These are phyloP conservation scores for Harmothoe impar DNA, from an alignment of 2,888 invertebrate species.

Conservation along the genomic window DNA sequence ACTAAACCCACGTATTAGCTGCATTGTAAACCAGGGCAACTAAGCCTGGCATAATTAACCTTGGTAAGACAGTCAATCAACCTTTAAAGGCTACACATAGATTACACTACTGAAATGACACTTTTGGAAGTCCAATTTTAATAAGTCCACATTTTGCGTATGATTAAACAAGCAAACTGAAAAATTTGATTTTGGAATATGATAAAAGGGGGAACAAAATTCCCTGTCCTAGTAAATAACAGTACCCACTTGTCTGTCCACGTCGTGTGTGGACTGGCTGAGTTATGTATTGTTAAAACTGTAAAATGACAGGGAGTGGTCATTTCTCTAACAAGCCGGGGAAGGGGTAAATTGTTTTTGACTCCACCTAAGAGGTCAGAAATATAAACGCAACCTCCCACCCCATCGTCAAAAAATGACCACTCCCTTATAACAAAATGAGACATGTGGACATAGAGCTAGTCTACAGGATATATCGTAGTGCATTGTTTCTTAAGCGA, in stretches of 20 bases:
- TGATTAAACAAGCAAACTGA: neutral
- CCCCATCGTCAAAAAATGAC: too few species aligned
- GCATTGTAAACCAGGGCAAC: conserved; percentile 17
- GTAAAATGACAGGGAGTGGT: too few species aligned
- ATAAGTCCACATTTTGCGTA: conserved; percentile 33
- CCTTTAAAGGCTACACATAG: neutral
- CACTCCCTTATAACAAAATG: too few species aligned
- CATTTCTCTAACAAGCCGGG: too few species aligned
- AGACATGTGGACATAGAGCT: neutral
- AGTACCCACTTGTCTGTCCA: too few species aligned
- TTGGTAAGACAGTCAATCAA: neutral
- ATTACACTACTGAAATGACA: neutral
- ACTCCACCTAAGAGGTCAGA: too few species aligned
- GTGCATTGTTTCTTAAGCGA: neutral
- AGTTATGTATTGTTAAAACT: too few species aligned
- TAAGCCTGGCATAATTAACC: neutral
- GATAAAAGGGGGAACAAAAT: too few species aligned
- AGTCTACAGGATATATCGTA: neutral
- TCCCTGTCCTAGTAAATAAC: too few species aligned
- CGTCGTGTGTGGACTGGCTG: too few species aligned
- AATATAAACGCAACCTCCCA: too few species aligned
- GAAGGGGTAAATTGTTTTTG: too few species aligned
- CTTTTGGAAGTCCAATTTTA: conserved; percentile 46
- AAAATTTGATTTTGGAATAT: neutral
- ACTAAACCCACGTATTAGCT: conserved; percentile 57